These are phyloP conservation scores for Onychomys torridus DNA, from an alignment of 2,797 vertebrate genomes.

Conservation along the genomic window DNA sequence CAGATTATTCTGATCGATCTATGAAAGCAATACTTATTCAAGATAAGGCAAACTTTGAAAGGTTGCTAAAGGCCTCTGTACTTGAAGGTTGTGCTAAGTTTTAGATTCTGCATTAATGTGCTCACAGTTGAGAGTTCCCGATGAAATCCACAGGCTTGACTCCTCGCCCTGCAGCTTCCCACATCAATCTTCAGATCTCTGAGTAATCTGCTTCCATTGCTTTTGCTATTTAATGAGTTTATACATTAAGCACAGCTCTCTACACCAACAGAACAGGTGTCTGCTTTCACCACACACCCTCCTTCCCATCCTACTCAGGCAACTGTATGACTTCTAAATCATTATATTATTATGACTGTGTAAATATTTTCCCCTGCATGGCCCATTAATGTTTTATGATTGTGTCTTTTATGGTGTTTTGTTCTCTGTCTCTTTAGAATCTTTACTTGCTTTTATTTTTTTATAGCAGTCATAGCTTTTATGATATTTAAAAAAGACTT, in stretches of 20 bases:
- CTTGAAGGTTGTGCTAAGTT: neutral
- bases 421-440: slow-evolving; percentile 5
- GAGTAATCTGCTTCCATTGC: neutral
- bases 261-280: neutral
- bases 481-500: slow-evolving; percentile 26
- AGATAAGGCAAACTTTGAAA: neutral
- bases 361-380: slow-evolving; percentile 33
- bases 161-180: neutral
- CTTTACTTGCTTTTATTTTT: slow-evolving; percentile 66
- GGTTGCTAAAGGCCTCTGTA: neutral
- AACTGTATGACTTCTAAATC: slow-evolving; percentile 31
- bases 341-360: neutral
- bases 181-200: slow-evolving; percentile 23
- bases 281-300: neutral
- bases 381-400: slow-evolving; percentile 64
- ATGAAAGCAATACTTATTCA: neutral
- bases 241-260: slow-evolving; percentile 9
- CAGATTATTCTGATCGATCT: neutral
- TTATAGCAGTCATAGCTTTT: slow-evolving; percentile 72
- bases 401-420: slow-evolving; percentile 64
- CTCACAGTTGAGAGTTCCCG: neutral
- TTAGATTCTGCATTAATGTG: neutral
- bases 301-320: neutral
- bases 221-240: slow-evolving; percentile 40
- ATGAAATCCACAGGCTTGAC: neutral